Evolutionary conservation across 2,888 invertebrate species (phyloP), one percentile per base, ranked within the genome.

Genomic region (Parascotia fuliginaria): DNA sequence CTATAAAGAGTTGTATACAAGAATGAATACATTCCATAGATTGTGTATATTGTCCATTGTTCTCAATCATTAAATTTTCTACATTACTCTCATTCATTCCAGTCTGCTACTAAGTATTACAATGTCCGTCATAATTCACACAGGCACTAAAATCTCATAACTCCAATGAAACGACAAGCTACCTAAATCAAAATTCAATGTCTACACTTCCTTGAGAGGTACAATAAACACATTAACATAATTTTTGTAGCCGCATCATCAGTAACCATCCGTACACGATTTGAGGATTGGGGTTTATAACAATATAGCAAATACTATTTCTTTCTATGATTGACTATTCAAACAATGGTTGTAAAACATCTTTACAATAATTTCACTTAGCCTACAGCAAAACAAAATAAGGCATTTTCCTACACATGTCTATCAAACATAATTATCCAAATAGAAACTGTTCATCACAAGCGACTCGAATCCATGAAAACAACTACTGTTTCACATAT

Each of bases 361-460:
- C 70, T 81, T 78, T 80, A 83, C 84, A 83, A 80, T 86, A 86
- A 84, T 80, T 77, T 83, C 52, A 75, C 85, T 87, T 87, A 89
- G 56, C 65, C 84, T 89, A 89, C 61, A 83, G 88, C 87, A 87
- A 89, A 87, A 89, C 85, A 88, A 88, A 85, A 84, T 90, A 91
- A 91, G 89, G 89, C 91, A 87, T 85, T 85, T 81, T 77, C 79
- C 81, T 86, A 86, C 79, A 71, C 74, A 77, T 75, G 68, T 81
- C 80, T 81, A 79, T 80, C 81, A 76, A 80, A 83, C 79, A 77
- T 67, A 68, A 68, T 77, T 75, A 71, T 71, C 73, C 75, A 70
- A 75, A 69, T 75, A 74, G 70, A 77, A 74, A 78, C 77, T 73
- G 75, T 70, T 68, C 77, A 66, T 73, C 67, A 57, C 76, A 74